These are phyloP conservation scores for Anas bernieri DNA, from an alignment of 2,797 vertebrate genomes.

Conservation along the genomic window DNA sequence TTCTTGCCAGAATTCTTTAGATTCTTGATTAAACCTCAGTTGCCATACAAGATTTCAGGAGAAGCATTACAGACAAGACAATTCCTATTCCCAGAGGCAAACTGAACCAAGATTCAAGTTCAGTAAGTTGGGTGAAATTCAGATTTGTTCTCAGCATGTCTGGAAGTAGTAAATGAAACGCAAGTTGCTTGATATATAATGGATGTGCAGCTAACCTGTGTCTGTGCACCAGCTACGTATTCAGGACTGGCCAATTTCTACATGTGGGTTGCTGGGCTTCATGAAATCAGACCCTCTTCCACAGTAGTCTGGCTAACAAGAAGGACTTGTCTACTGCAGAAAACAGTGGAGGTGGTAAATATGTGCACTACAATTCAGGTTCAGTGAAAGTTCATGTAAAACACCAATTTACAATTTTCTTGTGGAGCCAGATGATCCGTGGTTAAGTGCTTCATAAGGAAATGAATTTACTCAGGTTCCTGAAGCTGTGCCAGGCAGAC, in stretches of 20 bases:
- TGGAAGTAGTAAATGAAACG: not conserved
- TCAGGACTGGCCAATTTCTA: not conserved
- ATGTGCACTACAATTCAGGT: accelerated
- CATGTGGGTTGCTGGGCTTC: not conserved
- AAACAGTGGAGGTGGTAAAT: accelerated
- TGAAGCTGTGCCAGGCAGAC: not conserved
- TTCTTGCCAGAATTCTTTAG: not conserved
- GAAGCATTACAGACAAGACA: not conserved
- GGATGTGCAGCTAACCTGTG: accelerated
- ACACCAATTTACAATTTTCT: accelerated
- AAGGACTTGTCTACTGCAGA: accelerated
- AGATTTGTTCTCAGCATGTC: not conserved
- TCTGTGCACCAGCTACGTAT: accelerated
- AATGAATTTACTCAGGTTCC: accelerated
- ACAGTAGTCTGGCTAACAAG: accelerated
- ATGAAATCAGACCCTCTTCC: not conserved
- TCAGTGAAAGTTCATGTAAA: accelerated
- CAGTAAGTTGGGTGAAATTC: not conserved
- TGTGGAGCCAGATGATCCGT: not conserved
- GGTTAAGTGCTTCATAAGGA: not conserved
- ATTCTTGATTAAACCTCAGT: not conserved
- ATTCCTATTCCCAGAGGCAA: not conserved
- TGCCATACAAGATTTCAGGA: not conserved
- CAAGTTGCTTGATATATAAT: accelerated
- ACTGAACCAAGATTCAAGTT: not conserved